Evolutionary conservation across 2,888 invertebrate genomes (phyloP), one percentile per base, ranked within the genome.

Genomic region (Tetragonula carbonaria): DNA sequence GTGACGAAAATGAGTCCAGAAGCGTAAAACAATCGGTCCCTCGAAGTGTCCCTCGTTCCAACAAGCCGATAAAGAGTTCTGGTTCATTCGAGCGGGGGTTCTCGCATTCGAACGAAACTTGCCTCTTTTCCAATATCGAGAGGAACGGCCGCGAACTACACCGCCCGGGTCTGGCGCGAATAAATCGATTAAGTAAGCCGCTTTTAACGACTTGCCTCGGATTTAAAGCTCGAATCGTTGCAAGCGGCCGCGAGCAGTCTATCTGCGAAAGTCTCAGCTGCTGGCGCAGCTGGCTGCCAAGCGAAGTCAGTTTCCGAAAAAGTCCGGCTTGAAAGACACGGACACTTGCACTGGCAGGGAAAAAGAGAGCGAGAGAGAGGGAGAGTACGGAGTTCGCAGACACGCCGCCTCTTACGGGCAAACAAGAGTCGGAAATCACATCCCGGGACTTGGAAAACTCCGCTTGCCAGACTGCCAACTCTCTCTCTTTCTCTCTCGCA

Each of bases 391-490:
- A 85, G 78, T 87, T 82, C 68, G 82, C 71, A 85, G 75, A 83
- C 83, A 74, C 53, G 62, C 67, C 45, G 67, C 70, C 72, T 78
- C 84, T 84, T 84, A 65, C 28, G 51, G 68, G 84, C 70, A 84
- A 87, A 87, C 87, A 87, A 87, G 86, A 87, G 81, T 81, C 59
- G 79, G 75, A 79, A 87, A 87, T 87, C 87, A 77, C 80, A 79
- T 87, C 86, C 77, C 76, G 70, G 78, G 73, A 86, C 87, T 87
- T 87, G 87, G 86, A 81, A 86, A 87, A 51, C 85, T 87, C 80
- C 71, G 80, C 72, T 87, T 77, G 55, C 72, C 77, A 66, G 50
- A 51, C 74, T 80, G 78, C 78, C 55, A 76, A 78, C 78, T 85
- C 81, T 74, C 74, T 53, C 59, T 33, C 33, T 33, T 2, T 33